Evolutionary conservation across 1,140 invertebrate genomes (phyloP), one percentile per base, ranked within the genome.

Genomic region (Proales similis): DNA sequence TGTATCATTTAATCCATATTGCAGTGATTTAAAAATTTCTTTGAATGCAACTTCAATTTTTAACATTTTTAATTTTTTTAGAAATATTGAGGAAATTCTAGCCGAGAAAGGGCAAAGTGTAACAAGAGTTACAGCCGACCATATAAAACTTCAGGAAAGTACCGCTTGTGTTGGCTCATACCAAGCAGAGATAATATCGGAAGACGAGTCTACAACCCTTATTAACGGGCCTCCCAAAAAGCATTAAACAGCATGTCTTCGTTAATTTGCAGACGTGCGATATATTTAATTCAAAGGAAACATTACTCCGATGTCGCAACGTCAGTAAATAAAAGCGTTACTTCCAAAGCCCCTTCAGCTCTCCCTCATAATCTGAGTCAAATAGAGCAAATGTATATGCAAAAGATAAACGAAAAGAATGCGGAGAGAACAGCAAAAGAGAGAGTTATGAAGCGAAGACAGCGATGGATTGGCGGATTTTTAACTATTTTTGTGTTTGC

Each of bases 81-180:
- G 79, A 66, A 92, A 91, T 71, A 86, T 92, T 68, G 88, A 91
- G 77, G 82, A 85, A 57, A 84, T 89, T 24, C 77, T 91, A 66
- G 82, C 80, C 36, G 80, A 82, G 63, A 89, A 87, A 71, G 88
- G 88, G n/a, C 87, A 91, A 78, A 79, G 70, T 17, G 84, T 88
- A 67, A 71, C 57, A 81, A 77, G 70, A 73, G 53, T 63, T 4
- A 12, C 7, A 12, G 1, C 45, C 17, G n/a, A n/a, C n/a, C n/a
- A n/a, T n/a, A n/a, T n/a, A n/a, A n/a, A n/a, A n/a, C n/a, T n/a
- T n/a, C n/a, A n/a, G n/a, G n/a, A n/a, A n/a, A n/a, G n/a, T n/a
- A n/a, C n/a, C n/a, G n/a, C n/a, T n/a, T n/a, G n/a, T n/a, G n/a
- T n/a, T n/a, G n/a, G n/a, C n/a, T n/a, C n/a, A n/a, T n/a, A n/a